These are phyloP conservation scores for Andinoacara biseriatus DNA, from an alignment of 2,113 vertebrate species.

Conservation along the genomic window DNA sequence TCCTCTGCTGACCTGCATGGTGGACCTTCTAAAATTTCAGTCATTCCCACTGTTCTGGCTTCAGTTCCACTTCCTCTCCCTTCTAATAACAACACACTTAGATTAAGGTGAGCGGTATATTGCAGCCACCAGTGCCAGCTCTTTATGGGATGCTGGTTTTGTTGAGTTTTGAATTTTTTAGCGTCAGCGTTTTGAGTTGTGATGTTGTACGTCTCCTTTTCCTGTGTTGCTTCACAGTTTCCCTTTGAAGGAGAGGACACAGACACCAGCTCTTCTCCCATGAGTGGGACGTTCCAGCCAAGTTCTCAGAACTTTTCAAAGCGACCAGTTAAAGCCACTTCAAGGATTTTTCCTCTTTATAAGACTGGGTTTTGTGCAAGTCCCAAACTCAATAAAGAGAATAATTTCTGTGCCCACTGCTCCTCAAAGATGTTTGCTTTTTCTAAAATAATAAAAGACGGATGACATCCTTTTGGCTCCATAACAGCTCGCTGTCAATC, in stretches of 20 bases:
- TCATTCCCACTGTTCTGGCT: neutral
- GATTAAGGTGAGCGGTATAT: fast-evolving
- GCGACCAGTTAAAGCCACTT: neutral
- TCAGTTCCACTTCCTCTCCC: neutral
- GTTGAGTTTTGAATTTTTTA: neutral
- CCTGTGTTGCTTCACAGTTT: neutral
- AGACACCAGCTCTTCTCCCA: neutral
- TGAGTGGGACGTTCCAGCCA: neutral
- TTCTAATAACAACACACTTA: neutral
- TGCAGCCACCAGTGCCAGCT: neutral
- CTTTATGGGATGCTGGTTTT: neutral
- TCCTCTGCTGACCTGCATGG: neutral
- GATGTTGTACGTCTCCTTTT: neutral
- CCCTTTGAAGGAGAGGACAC: neutral
- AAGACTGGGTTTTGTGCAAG: neutral
- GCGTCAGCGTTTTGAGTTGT: neutral
- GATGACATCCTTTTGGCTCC: neutral
- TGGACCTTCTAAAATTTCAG: neutral
- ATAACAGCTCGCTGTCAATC: neutral
- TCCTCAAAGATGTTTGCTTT: neutral
- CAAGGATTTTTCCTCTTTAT: neutral
- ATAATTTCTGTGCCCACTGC: neutral
- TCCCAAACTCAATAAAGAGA: neutral
- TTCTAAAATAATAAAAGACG: neutral
- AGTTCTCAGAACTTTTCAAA: neutral